Base-by-base conservation (phyloP, 2,113 vertebrate species). In the Thymallus thymallus region DNA sequence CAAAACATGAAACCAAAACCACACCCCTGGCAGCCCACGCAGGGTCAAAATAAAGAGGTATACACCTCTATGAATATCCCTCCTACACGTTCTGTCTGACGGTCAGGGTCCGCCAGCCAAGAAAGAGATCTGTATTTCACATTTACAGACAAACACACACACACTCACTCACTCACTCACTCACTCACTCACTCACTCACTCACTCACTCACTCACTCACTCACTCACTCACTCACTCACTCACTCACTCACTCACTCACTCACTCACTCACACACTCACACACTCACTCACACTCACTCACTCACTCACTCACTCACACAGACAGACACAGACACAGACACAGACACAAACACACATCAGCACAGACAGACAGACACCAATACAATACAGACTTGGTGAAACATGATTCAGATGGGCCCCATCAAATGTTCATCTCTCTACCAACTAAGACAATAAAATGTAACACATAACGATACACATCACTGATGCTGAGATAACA, bases 61-160 rank as follows among this genome's bases (percentile, higher is more conserved):
- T n/a, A n/a, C n/a, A 89, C 86, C 90, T 90, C 92, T 91, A 91
- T 90, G 91, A 93, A 92, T 90, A 89, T 86, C 86, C 41, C 88
- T 83, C 92, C 93, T 83, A 91, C 91, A 73, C 82, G 79, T 83
- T 88, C 87, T 81, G 86, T 87, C 88, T 90, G 78, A 87, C 81
- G 85, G 48, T 18, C 16, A 13, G 16, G 48, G 84, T 87, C 71
- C 35, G 35, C 35, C 35, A 10, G 35, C 35, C 76, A 80, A 89
- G 80, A 84, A 90, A 90, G 82, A 89, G 90, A 89, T 86, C 84
- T 89, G 87, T 82, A 79, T 76, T 90, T 87, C 83, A 79, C 84
- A 85, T 85, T 55, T 41, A 41, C 35, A 10, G 7, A 41, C 35
- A 41, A 41, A 41, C 2, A 41, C n/a, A 41, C 35, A 35, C 35